phyloP scores from a whole-genome alignment of 2,888 invertebrate genomes.

The Hydraecia micacea region DNA sequence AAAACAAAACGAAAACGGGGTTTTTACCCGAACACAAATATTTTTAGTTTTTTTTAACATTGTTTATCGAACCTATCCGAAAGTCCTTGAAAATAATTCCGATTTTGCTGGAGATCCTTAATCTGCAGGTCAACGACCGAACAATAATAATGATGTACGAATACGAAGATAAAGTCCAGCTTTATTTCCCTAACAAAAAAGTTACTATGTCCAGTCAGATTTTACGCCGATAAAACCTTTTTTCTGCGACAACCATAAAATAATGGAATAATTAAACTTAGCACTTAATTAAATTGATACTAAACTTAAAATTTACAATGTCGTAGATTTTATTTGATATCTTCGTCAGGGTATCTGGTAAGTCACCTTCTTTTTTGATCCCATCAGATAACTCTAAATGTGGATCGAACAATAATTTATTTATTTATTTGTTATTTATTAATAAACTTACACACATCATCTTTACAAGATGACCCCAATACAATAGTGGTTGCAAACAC shows the following conservation, averaged over 20 bases:
- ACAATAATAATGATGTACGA: conserved; percentile 15
- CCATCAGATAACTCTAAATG: conserved; percentile 1
- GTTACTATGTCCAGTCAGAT: conserved; percentile 29
- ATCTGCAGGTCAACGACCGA: conserved; percentile 26
- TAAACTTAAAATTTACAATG: conserved; percentile 37
- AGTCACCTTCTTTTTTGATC: conserved; percentile 17
- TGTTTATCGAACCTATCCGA: not conserved
- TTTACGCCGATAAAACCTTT: conserved; percentile 37
- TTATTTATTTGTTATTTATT: too few species aligned
- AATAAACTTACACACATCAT: too few species aligned
- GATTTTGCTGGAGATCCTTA: conserved; percentile 10
- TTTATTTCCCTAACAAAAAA: conserved; percentile 22
- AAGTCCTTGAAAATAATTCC: conserved; percentile 21
- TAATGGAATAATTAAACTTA: conserved; percentile 40
- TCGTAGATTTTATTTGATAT: conserved; percentile 22
- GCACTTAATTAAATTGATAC: conserved; percentile 44
- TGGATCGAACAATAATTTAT: conserved; percentile 5
- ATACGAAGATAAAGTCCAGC: not conserved
- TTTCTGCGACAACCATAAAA: conserved; percentile 14
- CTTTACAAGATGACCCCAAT: too few species aligned
- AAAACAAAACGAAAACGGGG: not conserved
- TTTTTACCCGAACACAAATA: not conserved
- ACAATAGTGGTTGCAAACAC: too few species aligned
- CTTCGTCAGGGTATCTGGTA: conserved; percentile 9
- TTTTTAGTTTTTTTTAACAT: conserved; percentile 1